These are phyloP conservation scores for Meriones unguiculatus DNA, from an alignment of 2,113 vertebrate species.

Conservation along the genomic window DNA sequence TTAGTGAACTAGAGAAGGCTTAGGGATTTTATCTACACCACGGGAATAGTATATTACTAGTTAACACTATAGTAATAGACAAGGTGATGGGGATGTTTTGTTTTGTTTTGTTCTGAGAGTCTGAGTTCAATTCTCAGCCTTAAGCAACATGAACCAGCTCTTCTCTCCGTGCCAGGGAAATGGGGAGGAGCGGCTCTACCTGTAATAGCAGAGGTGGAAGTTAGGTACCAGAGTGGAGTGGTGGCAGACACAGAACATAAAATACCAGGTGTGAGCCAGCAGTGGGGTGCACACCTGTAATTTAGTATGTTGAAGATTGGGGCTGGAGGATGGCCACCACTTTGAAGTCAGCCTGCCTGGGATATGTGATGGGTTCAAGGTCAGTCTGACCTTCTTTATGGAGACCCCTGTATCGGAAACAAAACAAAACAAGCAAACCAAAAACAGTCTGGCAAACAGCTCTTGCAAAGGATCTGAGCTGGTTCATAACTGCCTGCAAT, in stretches of 20 bases:
- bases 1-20: constrained; percentile 19
- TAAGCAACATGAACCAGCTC: not conserved
- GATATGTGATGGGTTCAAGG: not conserved
- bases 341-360: not conserved
- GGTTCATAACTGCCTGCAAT: not conserved
- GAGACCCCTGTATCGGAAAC: not conserved
- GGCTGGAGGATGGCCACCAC: not conserved
- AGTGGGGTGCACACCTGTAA: not conserved
- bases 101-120: not conserved
- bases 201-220: not conserved
- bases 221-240: not conserved
- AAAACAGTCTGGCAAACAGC: not conserved
- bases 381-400: not conserved
- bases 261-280: not conserved
- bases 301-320: not conserved
- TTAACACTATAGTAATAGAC: not conserved
- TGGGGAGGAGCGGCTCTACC: no score
- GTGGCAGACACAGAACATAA: not conserved
- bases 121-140: not conserved
- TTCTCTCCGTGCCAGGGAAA: not conserved
- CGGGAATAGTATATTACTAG: not conserved
- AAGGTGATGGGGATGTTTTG: not conserved
- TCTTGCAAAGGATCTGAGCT: not conserved
- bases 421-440: no score
- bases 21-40: not conserved